Evolutionary conservation across 1,140 invertebrate genomes (phyloP).

Genomic region (Manduca sexta): DNA sequence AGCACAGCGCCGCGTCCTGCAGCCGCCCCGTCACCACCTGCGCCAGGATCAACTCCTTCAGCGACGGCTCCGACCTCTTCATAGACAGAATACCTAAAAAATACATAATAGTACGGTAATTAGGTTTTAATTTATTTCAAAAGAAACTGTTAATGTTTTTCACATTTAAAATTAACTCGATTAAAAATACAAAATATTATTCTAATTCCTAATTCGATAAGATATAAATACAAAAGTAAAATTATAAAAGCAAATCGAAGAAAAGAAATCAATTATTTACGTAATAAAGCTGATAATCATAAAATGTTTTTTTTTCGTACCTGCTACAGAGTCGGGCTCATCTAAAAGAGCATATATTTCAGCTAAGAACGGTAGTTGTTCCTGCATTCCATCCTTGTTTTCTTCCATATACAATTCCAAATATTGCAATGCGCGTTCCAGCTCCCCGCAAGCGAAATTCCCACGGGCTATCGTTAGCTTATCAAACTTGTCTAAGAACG

Average conservation of each 20-base stretch:
- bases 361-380: slow-evolving; percentile 76
- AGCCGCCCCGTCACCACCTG: slow-evolving; percentile 83
- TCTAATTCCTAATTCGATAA: neutral
- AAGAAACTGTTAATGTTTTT: too few species aligned
- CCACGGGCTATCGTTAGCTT: slow-evolving; percentile 79
- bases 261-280: too few species aligned
- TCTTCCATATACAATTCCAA: slow-evolving; percentile 81
- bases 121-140: neutral
- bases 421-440: slow-evolving; percentile 82
- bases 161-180: too few species aligned
- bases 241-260: slow-evolving; percentile 1
- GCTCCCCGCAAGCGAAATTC: slow-evolving; percentile 82
- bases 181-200: neutral
- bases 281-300: too few species aligned
- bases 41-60: slow-evolving; percentile 81
- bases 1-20: slow-evolving; percentile 84
- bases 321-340: slow-evolving; percentile 84
- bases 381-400: slow-evolving; percentile 73
- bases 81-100: slow-evolving; percentile 76
- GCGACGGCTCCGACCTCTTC: slow-evolving; percentile 78
- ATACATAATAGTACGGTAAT: neutral
- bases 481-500: slow-evolving; percentile 76
- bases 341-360: slow-evolving; percentile 85
- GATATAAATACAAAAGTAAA: neutral
- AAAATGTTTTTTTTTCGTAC: slow-evolving; percentile 34